Conservation (phyloP, 2,113 vertebrate genomes). For the Aptenodytes patagonicus region DNA sequence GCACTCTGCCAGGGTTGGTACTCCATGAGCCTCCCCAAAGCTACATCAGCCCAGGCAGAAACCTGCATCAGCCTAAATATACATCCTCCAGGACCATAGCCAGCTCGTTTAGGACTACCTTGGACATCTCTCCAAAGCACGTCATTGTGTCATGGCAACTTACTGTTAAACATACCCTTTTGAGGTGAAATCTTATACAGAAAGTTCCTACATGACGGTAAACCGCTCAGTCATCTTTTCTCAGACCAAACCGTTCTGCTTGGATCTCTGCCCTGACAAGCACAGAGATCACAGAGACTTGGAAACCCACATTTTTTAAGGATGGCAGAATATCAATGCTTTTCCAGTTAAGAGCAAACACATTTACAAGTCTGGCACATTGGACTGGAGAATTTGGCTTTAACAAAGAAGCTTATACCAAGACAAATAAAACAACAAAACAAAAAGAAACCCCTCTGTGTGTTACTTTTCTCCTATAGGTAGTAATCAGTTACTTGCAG, state of each 20-base stretch:
- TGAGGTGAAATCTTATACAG: background rate
- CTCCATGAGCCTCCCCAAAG: background rate
- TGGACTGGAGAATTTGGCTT: background rate
- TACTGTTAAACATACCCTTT: background rate
- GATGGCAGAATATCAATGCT: background rate
- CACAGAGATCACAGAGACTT: background rate
- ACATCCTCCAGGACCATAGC: background rate
- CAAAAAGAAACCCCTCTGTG: background rate
- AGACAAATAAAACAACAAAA: background rate
- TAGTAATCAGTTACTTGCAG: background rate
- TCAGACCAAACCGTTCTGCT: background rate
- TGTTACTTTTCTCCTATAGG: background rate
- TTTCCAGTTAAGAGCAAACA: constrained; percentile 23
- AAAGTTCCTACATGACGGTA: background rate
- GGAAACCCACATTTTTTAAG: background rate
- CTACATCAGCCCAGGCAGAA: background rate
- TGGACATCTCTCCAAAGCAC: background rate
- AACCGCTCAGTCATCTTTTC: background rate
- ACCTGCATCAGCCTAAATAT: background rate
- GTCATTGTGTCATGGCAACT: background rate
- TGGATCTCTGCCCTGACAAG: constrained; percentile 4
- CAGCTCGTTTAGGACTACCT: background rate
- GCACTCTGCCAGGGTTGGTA: background rate
- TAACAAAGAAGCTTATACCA: background rate
- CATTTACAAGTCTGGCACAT: background rate